Base-by-base conservation (phyloP, 2,888 invertebrate species). In the Pardosa pseudoannulata region DNA sequence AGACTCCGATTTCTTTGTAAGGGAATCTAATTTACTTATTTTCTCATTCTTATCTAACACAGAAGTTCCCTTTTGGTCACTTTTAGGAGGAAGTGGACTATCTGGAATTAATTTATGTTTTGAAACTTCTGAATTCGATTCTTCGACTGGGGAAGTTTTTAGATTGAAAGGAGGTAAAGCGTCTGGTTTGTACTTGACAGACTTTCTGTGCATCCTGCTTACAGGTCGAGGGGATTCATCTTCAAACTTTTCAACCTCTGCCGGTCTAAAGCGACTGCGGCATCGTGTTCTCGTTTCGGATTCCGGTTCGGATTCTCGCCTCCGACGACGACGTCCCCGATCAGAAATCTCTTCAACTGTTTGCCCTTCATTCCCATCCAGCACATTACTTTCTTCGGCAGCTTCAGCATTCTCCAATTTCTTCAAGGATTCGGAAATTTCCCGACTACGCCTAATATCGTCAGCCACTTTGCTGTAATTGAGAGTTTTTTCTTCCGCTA, bases 171-270 rank as follows among this genome's bases (percentile, higher is more conserved):
- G 68, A 31, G 70, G 1, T 23, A 41, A 27, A 28, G 36, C 23
- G 31, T 85, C 73, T 6, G 31, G 23, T 78, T 85, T 85, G 41
- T 78, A 85, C 41, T 85, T 85, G 13, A 85, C 83, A 19, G 83
- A 85, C 27, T 85, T 85, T 23, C 83, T 71, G 19, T 85, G 83
- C 78, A 85, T 85, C 56, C 78, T 41, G 50, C 62, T 85, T 3
- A 56, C 46, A 11, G 72, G 46, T 0, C 36, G 65, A 29, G 71
- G 50, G 0, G 50, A n/a, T 23, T 83, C 71, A 32, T 36, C 50
- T 23, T 19, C 5, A 23, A 56, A 56, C 16, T 19, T 23, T 5
- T 56, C 23, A 19, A 23, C 56, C 16, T 23, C 56, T 6, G n/a
- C 27, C 6, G 67, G 19, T 32, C 67, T 31, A 67, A 19, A 19